Base-by-base conservation (phyloP, 2,113 vertebrate species). In the Potamarius usumacintae region DNA sequence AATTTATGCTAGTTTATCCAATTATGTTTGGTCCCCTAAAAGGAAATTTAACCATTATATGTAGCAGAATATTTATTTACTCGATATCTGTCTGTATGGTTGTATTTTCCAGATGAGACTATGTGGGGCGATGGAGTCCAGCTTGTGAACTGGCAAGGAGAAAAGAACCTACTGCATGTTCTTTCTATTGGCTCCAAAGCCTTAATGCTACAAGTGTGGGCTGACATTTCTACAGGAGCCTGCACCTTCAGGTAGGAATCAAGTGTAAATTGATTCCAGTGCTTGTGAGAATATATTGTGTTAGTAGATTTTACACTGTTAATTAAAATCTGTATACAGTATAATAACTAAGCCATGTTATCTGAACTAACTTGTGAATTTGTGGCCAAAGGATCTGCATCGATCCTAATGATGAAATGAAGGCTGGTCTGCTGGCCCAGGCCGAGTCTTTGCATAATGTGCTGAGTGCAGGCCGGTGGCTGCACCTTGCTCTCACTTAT, bases 161-260 rank as follows among this genome's bases (percentile, higher is more conserved):
- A 97, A 90, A 96, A 96, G 79, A 94, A 95, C 80, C 97, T 96
- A 34, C 85, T 98, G 90, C 98, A 99, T 89, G 89, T 99, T 84
- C 92, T 99, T 88, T 99, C 98, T 27, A 86, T 99, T 95, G 98
- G 98, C 87, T 99, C 98, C 88, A 99, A 98, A 93, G 96, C 96
- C 0, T 48, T 99, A 93, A 99, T 99, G 97, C 96, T 99, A 85
- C 98, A 99, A 95, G 95, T 99, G 90, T 99, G 98, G 98, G 96
- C 97, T 48, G 95, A 97, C 91, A 91, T 98, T 90, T 96, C 92
- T 65, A 96, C 93, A 2, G 94, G 97, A 90, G 93, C 93, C 5
- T 96, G 99, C 77, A 95, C 96, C 85, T 99, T 99, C 95, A 97
- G 98, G 98, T 99, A 96, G 92, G 83, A 34, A 30, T 25, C 30